Conservation (phyloP, 2,888 invertebrate genomes). For the Tipula helvola region DNA sequence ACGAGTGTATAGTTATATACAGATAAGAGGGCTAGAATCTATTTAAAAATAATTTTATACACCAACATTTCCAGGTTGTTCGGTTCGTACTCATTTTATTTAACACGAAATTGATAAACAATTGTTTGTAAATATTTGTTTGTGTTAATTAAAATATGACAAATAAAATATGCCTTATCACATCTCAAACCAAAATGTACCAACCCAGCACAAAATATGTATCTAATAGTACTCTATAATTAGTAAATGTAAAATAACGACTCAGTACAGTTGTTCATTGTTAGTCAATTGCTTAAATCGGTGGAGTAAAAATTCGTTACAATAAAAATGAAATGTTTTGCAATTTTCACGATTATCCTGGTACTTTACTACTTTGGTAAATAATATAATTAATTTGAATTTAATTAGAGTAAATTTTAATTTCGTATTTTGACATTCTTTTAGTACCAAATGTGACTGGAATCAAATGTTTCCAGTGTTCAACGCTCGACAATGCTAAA, state of each 20-base stretch:
- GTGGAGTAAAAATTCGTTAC: background rate
- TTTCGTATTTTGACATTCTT: background rate
- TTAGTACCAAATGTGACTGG: background rate
- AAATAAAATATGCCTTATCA: too few relatives aligned
- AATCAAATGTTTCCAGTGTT: background rate
- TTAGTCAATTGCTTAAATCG: background rate
- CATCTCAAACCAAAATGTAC: too few relatives aligned
- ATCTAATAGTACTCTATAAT: too few relatives aligned
- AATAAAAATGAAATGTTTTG: background rate
- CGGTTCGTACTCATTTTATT: too few relatives aligned
- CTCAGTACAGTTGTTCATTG: background rate
- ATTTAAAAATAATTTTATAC: too few relatives aligned
- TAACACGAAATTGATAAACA: too few relatives aligned
- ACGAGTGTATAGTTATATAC: too few relatives aligned
- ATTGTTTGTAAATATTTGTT: too few relatives aligned
- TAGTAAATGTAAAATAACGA: background rate
- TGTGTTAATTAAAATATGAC: too few relatives aligned
- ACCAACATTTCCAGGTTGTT: too few relatives aligned
- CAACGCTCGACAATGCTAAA: background rate
- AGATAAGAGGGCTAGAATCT: too few relatives aligned
- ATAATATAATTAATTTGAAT: background rate
- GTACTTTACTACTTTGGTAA: background rate
- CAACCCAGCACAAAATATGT: too few relatives aligned
- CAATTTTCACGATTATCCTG: background rate
- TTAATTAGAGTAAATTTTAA: background rate